These are phyloP conservation scores for Fregata magnificens DNA, from an alignment of 2,113 vertebrate species.

Conservation along the genomic window DNA sequence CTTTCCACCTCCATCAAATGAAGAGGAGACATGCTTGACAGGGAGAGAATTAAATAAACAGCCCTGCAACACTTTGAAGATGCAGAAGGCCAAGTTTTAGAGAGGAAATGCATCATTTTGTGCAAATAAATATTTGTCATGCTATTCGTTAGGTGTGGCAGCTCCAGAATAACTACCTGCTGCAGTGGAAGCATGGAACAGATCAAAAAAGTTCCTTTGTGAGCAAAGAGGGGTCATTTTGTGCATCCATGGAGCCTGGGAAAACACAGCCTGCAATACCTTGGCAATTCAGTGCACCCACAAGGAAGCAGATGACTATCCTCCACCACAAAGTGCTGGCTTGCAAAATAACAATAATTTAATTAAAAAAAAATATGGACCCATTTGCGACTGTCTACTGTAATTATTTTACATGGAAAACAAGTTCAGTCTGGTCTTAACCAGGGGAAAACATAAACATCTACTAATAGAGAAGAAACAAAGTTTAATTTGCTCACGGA, in stretches of 20 bases:
- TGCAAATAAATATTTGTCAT: background rate
- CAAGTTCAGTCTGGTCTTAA: conserved; percentile 5
- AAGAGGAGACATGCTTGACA: background rate
- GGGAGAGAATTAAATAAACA: background rate
- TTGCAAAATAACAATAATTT: background rate
- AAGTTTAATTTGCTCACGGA: conserved; percentile 64
- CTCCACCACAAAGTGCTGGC: background rate
- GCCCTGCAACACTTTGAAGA: background rate
- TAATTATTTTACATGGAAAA: background rate
- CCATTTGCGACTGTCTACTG: background rate
- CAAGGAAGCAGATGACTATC: background rate
- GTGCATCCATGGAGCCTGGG: background rate
- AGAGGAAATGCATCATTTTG: background rate
- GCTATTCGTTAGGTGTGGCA: background rate
- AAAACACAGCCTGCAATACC: background rate
- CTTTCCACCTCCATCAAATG: background rate
- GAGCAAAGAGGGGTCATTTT: background rate
- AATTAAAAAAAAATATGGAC: fast-evolving
- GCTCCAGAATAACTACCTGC: background rate
- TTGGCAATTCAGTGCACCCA: background rate
- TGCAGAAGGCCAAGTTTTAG: background rate
- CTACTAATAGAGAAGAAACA: conserved; percentile 24
- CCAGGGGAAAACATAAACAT: background rate
- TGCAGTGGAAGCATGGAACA: background rate
- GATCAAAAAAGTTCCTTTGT: background rate